Evolutionary conservation across 2,113 vertebrate genomes (phyloP).

Genomic region (Bolborhynchus lineola): DNA sequence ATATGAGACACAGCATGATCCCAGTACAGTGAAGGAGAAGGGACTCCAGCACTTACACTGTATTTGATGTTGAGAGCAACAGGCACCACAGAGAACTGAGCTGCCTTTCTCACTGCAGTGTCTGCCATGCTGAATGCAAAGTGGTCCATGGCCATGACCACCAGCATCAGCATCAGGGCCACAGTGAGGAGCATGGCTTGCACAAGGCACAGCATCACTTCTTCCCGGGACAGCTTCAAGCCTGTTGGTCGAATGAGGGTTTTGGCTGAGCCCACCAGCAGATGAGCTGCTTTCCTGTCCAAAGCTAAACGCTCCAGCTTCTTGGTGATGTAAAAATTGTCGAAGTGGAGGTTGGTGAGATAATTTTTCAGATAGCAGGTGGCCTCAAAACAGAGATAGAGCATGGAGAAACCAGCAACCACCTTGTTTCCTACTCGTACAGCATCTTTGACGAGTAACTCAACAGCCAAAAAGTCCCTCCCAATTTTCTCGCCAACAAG

Average conservation of each 20-base stretch:
- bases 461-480: slow-evolving; percentile 75
- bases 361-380: slow-evolving; percentile 83
- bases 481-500: slow-evolving; percentile 73
- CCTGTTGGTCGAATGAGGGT: slow-evolving; percentile 54
- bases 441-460: slow-evolving; percentile 55
- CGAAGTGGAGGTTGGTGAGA: slow-evolving; percentile 82
- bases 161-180: slow-evolving; percentile 73
- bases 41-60: slow-evolving; percentile 62
- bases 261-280: slow-evolving; percentile 38
- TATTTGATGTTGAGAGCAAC: slow-evolving; percentile 77
- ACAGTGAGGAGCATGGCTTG: slow-evolving; percentile 73
- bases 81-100: slow-evolving; percentile 76
- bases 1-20: accelerated
- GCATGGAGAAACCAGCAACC: slow-evolving; percentile 75
- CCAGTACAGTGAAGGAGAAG: accelerated
- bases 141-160: slow-evolving; percentile 77
- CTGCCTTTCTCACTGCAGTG: slow-evolving; percentile 65
- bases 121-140: slow-evolving; percentile 77
- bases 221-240: slow-evolving; percentile 75
- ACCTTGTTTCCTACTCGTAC: slow-evolving; percentile 69
- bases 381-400: slow-evolving; percentile 78
- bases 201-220: slow-evolving; percentile 72
- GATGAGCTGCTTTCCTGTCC: slow-evolving; percentile 20
- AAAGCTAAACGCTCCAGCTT: slow-evolving; percentile 53
- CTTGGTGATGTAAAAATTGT: slow-evolving; percentile 80